Base-by-base conservation (phyloP, 1,140 invertebrate genomes). In the Homarus americanus region DNA sequence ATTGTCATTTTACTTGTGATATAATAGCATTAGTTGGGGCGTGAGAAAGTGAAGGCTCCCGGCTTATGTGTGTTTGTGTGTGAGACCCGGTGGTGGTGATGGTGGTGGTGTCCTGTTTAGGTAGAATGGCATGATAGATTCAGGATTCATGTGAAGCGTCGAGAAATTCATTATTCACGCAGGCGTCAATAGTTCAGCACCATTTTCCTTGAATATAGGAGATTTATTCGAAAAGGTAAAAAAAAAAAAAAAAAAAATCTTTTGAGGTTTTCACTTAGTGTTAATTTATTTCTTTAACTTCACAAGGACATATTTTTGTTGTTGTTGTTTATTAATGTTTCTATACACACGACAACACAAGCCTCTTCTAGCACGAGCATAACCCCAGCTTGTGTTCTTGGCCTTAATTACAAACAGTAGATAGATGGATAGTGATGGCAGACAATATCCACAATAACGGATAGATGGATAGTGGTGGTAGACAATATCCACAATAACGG, bases 1-100 rank as follows among this genome's bases (percentile, higher is more conserved):
- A 80, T 76, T 79, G 85, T 87, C 85, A 80, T 78, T 87, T 87
- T 87, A 20, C 75, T 87, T 80, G 53, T 78, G 85, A 87, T 87
- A 80, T 87, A 87, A 87, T 87, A 87, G 85, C 76, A 87, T 87
- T 87, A 87, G 75, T 69, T 63, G 28, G 53, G 85, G 53, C 76
- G 85, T 87, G 85, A 87, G 85, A 87, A 87, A 58, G 20, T n/a
- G 36, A 12, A 38, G 36, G n/a, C 15, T 63, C 38, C 49, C 9
- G 20, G n/a, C 73, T 36, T 32, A 17, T 40, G 24, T 79, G 53
- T 87, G 75, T 86, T 79, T 69, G 40, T 87, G 34, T 78, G 76
- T 80, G 38, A 28, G 78, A 38, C 9, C 10, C 17, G 0, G 17
- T 3, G 75, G 75, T 40, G 75, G 72, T 32, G 5, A 10, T 34